Conservation (phyloP, 2,113 vertebrate species). For the Bufo gargarizans region DNA sequence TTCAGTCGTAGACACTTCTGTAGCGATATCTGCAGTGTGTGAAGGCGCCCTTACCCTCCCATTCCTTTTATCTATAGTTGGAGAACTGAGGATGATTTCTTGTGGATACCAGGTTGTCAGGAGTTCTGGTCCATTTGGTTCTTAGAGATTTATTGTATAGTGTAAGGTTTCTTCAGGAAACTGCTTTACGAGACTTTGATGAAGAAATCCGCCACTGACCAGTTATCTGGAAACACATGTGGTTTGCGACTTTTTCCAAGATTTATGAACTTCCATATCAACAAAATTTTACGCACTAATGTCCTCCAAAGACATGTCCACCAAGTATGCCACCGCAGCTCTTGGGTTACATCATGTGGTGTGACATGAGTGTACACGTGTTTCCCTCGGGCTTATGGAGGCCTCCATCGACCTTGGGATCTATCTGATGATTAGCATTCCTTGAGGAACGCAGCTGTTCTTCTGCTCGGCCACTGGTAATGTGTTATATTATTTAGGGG, state of each 20-base stretch:
- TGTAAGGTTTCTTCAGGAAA: no score
- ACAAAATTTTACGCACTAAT: not conserved
- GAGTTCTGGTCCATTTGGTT: no score
- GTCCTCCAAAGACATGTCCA: not conserved
- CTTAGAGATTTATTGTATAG: no score
- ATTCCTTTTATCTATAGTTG: no score
- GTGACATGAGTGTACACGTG: not conserved
- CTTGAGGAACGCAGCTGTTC: conserved; percentile 17
- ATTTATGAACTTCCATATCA: not conserved
- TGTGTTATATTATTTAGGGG: conserved; percentile 15
- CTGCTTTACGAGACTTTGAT: no score
- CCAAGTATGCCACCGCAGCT: not conserved
- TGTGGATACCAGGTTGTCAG: no score
- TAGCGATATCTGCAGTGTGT: no score
- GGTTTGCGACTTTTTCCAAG: not conserved
- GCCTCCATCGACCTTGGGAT: not conserved
- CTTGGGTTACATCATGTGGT: conserved; percentile 3
- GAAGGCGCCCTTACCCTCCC: no score
- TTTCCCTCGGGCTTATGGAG: not conserved
- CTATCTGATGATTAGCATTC: not conserved
- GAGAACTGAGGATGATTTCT: no score
- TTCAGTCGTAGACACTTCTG: no score
- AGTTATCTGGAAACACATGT: not conserved
- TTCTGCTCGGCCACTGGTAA: not conserved
- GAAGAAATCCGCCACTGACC: not conserved